Base-by-base conservation (phyloP, 2,113 vertebrate genomes). In the Percopsis transmontana region DNA sequence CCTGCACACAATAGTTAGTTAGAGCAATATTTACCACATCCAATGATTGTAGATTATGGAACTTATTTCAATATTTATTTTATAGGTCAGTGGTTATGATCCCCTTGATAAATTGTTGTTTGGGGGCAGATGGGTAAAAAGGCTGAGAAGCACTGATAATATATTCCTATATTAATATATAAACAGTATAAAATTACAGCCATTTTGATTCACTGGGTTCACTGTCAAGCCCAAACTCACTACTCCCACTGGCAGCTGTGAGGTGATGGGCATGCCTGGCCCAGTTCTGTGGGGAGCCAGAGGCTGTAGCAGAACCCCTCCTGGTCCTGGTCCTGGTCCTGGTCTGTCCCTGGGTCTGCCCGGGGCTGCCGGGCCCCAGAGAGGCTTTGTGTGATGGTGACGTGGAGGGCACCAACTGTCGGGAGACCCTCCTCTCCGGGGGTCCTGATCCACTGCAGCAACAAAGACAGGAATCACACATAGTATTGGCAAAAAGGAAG, bases 251-350 rank as follows among this genome's bases (percentile, higher is more conserved):
- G 38, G 67, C 75, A 0, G 68, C 42, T 86, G 85, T 86, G 70
- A 13, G 60, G 0, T 1, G 74, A 0, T 80, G 81, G 4, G 70
- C 41, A 20, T 57, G 67, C 12, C 19, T 60, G 0, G 66, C n/a
- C 86, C 90, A 83, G 60, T 4, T 58, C 0, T 19, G 79, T 0
- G 87, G 88, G 1, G 88, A 89, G 75, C 68, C 65, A 59, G 76
- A 82, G 38, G 1, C 59, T 0, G 62, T 68, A n/a, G 62, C 44
- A 20, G 45, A 73, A 23, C 56, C 6, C 20, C 65, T 77, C 9
- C 4, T 59, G 51, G 33, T 21, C 1, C 38, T 64, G 54, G 24
- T 72, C 0, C 14, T 10, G 47, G 9, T 21, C 47, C 7, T 62
- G 58, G 63, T 64, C 13, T 48, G 48, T 55, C 69, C 76, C 70